Percentiles rank a stretch among this genome's conserved stretches.
Conservation (phyloP, 2,113 vertebrate genomes). For the Apeltes quadracus region DNA sequence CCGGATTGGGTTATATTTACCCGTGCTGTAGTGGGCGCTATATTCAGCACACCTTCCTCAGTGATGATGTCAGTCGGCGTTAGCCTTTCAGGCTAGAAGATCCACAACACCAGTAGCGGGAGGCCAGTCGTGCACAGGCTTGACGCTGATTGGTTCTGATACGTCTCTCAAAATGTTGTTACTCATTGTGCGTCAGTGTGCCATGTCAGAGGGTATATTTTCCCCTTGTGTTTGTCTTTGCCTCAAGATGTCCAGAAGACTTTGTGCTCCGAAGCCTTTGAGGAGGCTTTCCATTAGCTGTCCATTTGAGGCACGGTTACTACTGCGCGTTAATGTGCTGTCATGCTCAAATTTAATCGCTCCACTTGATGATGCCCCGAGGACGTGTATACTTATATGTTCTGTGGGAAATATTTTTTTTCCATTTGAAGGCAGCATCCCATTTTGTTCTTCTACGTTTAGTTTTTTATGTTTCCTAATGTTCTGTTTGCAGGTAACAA, state of each 20-base stretch:
- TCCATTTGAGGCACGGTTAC: slow-evolving; percentile 2
- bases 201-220: slow-evolving; percentile 54
- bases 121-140: slow-evolving; percentile 26
- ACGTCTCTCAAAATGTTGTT: slow-evolving; percentile 56
- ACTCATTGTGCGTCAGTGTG: slow-evolving; percentile 53
- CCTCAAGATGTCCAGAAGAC: slow-evolving; percentile 56
- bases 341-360: slow-evolving; percentile 9
- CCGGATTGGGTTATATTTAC: slow-evolving; percentile 33
- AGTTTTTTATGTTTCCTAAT: background rate
- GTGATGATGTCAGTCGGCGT: slow-evolving; percentile 59
- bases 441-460: too few relatives aligned
- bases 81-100: slow-evolving; percentile 36
- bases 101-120: slow-evolving; percentile 44
- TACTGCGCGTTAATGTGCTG: slow-evolving; percentile 6
- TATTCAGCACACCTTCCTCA: slow-evolving; percentile 45
- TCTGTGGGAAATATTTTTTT: background rate
- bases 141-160: slow-evolving; percentile 55
- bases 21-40: slow-evolving; percentile 21
- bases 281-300: slow-evolving; percentile 35
- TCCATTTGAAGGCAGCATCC: background rate
- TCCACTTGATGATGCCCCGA: slow-evolving; percentile 3
- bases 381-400: background rate
- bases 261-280: slow-evolving; percentile 32
- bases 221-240: slow-evolving; percentile 45
- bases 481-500: too few relatives aligned